Percentiles rank a stretch among this genome's conserved stretches.
Conservation (phyloP, 2,113 vertebrate genomes). For the Rhadina sibilatrix region DNA sequence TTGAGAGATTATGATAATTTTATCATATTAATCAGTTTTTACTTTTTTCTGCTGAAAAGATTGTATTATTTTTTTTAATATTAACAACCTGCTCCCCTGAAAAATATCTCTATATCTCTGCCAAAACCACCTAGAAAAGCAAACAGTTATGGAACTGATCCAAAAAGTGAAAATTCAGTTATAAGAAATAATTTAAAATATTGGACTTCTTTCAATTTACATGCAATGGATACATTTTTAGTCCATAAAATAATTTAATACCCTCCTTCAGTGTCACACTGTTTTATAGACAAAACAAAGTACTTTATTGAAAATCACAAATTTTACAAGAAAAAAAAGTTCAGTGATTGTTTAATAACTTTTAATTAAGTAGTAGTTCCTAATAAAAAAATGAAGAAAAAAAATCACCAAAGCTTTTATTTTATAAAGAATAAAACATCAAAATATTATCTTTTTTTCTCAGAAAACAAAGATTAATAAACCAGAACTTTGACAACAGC, state of each 20-base stretch:
- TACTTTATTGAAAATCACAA: not conserved
- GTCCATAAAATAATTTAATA: not conserved
- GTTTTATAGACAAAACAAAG: not conserved
- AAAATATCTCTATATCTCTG: not conserved
- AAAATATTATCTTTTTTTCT: not conserved
- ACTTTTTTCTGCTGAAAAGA: not conserved
- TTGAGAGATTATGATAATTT: not conserved
- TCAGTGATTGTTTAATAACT: not conserved
- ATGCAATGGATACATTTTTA: not conserved
- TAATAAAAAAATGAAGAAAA: not conserved
- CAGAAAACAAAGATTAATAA: not conserved
- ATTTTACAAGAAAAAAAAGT: not conserved
- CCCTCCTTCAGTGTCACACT: rapidly evolving
- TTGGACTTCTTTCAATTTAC: not conserved
- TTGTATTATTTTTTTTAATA: not conserved
- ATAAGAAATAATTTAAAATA: not conserved
- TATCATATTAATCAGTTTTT: not conserved
- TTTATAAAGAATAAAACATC: not conserved
- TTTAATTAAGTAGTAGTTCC: not conserved
- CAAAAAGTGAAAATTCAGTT: not conserved
- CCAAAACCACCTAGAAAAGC: not conserved
- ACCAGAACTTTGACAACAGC: not conserved
- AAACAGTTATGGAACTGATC: not conserved
- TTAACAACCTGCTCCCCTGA: not conserved
- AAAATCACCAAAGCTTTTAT: not conserved